phyloP scores from a whole-genome alignment of 2,797 vertebrate genomes.

The Hipposideros larvatus region DNA sequence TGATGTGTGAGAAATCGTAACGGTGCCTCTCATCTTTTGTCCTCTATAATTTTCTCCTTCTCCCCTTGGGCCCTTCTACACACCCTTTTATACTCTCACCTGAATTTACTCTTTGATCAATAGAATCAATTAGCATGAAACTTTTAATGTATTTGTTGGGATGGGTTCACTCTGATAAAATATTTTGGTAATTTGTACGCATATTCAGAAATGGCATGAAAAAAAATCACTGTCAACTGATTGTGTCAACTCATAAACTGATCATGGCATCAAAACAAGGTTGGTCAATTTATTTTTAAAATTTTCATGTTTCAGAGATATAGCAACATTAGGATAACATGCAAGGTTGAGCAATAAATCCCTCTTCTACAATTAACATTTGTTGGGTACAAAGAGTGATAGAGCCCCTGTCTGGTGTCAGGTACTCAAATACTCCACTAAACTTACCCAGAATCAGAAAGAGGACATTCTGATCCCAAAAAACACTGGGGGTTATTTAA shows the following conservation, averaged over 20 bases:
- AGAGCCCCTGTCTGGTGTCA: neutral
- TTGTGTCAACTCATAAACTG: neutral
- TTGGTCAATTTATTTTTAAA: neutral
- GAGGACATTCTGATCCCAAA: neutral
- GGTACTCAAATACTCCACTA: neutral
- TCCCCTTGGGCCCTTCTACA: neutral
- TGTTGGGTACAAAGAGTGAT: neutral
- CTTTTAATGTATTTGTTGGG: neutral
- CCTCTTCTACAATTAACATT: neutral
- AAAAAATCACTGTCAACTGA: neutral
- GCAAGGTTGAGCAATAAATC: neutral
- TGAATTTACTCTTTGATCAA: neutral
- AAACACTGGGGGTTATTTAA: neutral
- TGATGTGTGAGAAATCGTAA: neutral
- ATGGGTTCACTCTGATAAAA: neutral
- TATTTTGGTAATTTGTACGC: neutral
- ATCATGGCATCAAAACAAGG: neutral
- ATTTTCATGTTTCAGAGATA: neutral
- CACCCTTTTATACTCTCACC: rapidly evolving
- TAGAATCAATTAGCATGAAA: neutral
- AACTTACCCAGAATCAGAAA: neutral
- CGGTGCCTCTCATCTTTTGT: neutral
- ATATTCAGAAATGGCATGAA: conserved; percentile 18
- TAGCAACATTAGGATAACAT: neutral
- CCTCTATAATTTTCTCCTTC: rapidly evolving